phyloP scores from a whole-genome alignment of 2,888 invertebrate genomes.

The Alviniconcha strummeri region DNA sequence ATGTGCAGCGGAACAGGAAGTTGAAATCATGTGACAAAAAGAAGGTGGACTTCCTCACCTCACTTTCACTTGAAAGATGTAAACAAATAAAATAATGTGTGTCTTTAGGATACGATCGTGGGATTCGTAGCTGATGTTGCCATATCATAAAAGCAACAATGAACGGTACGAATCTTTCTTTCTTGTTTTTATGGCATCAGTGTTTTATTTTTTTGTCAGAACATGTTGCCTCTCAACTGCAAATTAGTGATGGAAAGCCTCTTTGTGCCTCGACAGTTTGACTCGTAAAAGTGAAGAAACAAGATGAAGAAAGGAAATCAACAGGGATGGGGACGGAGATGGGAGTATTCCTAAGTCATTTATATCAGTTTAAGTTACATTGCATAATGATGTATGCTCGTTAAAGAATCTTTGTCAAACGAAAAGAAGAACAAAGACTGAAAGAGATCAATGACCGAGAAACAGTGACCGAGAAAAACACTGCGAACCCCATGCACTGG shows the following conservation, averaged over 20 bases:
- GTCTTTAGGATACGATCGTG: not conserved
- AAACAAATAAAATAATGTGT: conserved; percentile 10
- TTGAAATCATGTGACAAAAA: conserved; percentile 27
- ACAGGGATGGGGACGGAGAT: too few species aligned
- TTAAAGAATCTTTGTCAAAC: too few species aligned
- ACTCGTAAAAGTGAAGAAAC: too few species aligned
- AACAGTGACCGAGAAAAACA: too few species aligned
- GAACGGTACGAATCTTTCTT: not conserved
- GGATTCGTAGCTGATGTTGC: not conserved
- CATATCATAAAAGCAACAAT: not conserved
- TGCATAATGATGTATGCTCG: too few species aligned
- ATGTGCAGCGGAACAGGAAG: conserved; percentile 18
- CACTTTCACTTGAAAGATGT: not conserved
- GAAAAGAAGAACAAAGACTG: too few species aligned
- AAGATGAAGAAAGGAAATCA: too few species aligned
- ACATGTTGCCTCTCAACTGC: not conserved
- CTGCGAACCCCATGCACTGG: too few species aligned
- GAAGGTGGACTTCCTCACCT: conserved; percentile 22
- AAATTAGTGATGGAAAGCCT: not conserved
- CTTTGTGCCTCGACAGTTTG: too few species aligned
- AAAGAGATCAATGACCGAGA: too few species aligned
- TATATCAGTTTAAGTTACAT: too few species aligned
- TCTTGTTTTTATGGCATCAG: not conserved
- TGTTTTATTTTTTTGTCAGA: not conserved
- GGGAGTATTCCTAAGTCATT: too few species aligned